Evolutionary conservation across 2,888 invertebrate species (phyloP).

Genomic region (Drosophila emarginata): DNA sequence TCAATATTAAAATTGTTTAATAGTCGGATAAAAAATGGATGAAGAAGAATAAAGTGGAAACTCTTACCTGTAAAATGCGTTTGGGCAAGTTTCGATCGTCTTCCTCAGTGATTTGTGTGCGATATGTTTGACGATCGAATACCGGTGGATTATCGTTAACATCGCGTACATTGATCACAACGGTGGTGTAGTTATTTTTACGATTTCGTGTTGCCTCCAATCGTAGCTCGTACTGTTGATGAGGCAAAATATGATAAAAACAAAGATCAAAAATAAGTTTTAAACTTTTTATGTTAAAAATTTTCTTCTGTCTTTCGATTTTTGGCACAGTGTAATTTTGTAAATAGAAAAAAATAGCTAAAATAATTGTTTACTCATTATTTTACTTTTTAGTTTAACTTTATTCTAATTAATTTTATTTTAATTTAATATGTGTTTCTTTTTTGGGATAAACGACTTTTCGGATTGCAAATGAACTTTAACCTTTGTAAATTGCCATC

Average conservation of each 20-base stretch:
- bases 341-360: too few species aligned
- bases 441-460: too few species aligned
- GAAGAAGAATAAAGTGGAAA: slow-evolving; percentile 77
- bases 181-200: slow-evolving; percentile 97
- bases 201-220: slow-evolving; percentile 97
- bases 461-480: too few species aligned
- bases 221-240: slow-evolving; percentile 92
- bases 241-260: slow-evolving; percentile 10
- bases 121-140: slow-evolving; percentile 96
- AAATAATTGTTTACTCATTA: too few species aligned
- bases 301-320: too few species aligned
- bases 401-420: too few species aligned
- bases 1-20: slow-evolving; percentile 65
- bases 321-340: too few species aligned
- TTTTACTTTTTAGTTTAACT: too few species aligned
- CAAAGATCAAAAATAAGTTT: too few species aligned
- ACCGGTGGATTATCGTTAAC: slow-evolving; percentile 94
- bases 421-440: too few species aligned
- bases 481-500: too few species aligned
- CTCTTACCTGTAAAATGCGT: slow-evolving; percentile 92
- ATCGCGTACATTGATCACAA: slow-evolving; percentile 97
- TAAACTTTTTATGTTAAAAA: too few species aligned
- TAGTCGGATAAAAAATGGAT: slow-evolving; percentile 35
- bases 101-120: slow-evolving; percentile 97
- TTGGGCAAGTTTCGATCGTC: slow-evolving; percentile 97